phyloP scores from a whole-genome alignment of 2,888 invertebrate species.

The Ceratothoa steindachneri region DNA sequence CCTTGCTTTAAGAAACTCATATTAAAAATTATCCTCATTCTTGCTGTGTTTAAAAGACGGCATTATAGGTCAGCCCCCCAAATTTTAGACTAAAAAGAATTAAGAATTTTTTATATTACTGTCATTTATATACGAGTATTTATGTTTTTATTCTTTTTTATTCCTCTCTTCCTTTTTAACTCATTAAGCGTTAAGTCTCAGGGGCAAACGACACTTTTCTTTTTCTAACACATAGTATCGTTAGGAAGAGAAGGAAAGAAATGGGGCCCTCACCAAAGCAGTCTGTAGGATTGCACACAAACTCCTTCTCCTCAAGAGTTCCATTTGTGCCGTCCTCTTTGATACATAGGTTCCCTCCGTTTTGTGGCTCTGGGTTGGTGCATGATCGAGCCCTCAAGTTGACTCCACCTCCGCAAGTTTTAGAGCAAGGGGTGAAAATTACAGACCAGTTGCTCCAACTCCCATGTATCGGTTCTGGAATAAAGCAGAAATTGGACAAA shows the following conservation, averaged over 20 bases:
- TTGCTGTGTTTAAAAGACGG: no score
- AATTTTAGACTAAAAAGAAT: background rate
- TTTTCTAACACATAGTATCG: no score
- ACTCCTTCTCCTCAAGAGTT: slow-evolving; percentile 25
- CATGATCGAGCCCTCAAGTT: slow-evolving; percentile 48
- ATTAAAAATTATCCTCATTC: no score
- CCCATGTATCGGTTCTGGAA: no score
- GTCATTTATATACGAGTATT: background rate
- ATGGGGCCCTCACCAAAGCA: slow-evolving; percentile 49
- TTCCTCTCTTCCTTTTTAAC: no score
- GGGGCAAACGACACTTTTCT: no score
- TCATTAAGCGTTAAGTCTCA: no score
- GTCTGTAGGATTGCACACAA: slow-evolving; percentile 49
- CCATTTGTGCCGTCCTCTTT: slow-evolving; percentile 12
- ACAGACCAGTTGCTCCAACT: slow-evolving; percentile 50
- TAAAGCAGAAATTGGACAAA: no score
- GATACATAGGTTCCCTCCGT: slow-evolving; percentile 45
- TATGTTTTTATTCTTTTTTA: no score
- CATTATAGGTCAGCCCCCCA: no score
- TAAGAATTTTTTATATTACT: background rate
- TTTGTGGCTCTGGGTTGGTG: slow-evolving; percentile 49
- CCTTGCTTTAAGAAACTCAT: no score
- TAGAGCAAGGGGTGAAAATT: slow-evolving; percentile 46
- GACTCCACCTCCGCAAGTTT: slow-evolving; percentile 49
- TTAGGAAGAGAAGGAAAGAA: no score